These are phyloP conservation scores for Nephrotoma flavescens DNA, from an alignment of 2,888 invertebrate species.

Conservation along the genomic window DNA sequence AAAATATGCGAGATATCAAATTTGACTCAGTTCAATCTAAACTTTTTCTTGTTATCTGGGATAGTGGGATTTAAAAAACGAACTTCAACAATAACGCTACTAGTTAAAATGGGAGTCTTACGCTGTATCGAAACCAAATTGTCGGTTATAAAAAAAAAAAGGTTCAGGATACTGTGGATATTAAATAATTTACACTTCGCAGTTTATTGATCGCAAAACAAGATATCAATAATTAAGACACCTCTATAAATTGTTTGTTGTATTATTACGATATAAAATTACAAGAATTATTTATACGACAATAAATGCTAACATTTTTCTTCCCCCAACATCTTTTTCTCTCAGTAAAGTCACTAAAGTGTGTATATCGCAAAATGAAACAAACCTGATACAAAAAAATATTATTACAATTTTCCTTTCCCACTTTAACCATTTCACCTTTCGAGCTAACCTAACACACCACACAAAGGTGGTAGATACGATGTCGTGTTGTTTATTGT, in stretches of 20 bases:
- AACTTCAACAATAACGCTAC: too few species aligned
- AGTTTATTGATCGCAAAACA: background rate
- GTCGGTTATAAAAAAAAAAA: too few species aligned
- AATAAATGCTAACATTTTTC: background rate
- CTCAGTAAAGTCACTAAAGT: background rate
- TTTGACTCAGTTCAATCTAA: too few species aligned
- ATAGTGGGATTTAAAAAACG: too few species aligned
- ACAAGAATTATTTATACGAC: background rate
- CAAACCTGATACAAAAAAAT: background rate
- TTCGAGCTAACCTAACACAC: background rate
- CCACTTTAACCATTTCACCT: background rate
- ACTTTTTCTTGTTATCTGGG: too few species aligned
- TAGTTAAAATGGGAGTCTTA: too few species aligned
- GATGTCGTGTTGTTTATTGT: background rate
- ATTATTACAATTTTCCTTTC: background rate
- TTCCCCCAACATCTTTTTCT: background rate
- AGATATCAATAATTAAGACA: background rate
- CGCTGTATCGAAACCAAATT: too few species aligned
- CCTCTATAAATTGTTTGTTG: background rate
- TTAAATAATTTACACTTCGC: background rate
- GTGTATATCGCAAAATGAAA: background rate
- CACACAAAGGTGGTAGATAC: background rate
- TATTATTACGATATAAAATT: background rate
- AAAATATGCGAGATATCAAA: too few species aligned
- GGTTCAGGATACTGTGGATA: too few species aligned